A percentile compares a stretch with the other conserved stretches of the same genome.
Evolutionary conservation across 2,113 vertebrate species (phyloP).

Genomic region (Ptilonorhynchus violaceus): DNA sequence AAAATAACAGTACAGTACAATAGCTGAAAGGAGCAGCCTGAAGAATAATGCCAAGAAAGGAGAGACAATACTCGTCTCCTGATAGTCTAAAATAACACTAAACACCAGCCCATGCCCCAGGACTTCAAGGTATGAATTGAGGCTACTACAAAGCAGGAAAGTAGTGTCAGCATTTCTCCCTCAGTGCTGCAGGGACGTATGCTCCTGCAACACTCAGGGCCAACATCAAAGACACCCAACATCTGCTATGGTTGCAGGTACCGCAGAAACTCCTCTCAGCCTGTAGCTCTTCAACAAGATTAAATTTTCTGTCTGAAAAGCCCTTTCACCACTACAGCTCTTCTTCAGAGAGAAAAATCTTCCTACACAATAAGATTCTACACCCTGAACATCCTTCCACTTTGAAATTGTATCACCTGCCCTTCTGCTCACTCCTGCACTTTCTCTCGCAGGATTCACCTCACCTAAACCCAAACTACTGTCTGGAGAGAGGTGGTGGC

Average conservation of each 20-base stretch:
- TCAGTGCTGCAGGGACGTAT: not conserved
- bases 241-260: not conserved
- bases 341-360: not conserved
- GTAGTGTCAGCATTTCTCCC: not conserved
- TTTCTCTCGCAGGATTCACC: not conserved
- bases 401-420: not conserved
- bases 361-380: not conserved
- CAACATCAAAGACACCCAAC: not conserved
- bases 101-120: not conserved
- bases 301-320: not conserved
- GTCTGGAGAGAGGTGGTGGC: not conserved
- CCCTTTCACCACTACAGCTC: not conserved
- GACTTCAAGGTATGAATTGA: rapidly evolving
- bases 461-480: not conserved
- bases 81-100: not conserved
- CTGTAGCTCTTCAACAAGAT: not conserved
- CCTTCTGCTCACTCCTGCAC: not conserved
- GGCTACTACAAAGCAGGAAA: not conserved
- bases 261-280: not conserved
- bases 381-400: not conserved
- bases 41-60: not conserved
- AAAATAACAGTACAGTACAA: not conserved
- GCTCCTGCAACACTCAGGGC: not conserved
- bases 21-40: not conserved
- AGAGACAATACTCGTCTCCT: not conserved